Percentiles rank a stretch among this genome's conserved stretches.
Conservation (phyloP, 2,797 vertebrate species). For the Vireo griseus region DNA sequence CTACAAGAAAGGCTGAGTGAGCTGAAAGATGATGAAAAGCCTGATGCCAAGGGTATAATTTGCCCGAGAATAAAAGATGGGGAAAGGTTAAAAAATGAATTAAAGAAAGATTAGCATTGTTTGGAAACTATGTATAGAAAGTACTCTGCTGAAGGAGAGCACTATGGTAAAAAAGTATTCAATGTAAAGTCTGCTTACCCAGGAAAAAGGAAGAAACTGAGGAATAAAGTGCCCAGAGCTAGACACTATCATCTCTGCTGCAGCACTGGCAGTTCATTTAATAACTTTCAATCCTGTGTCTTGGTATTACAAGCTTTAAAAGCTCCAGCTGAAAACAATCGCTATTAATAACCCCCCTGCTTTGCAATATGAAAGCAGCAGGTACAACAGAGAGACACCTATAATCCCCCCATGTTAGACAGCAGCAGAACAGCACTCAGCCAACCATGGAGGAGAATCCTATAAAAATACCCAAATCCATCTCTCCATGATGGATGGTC, state of each 20-base stretch:
- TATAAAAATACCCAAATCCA: constrained; percentile 59
- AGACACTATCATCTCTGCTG: background rate
- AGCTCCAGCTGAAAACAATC: constrained; percentile 34
- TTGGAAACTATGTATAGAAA: background rate
- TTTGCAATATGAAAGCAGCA: constrained; percentile 44
- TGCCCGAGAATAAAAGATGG: background rate
- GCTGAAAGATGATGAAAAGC: background rate
- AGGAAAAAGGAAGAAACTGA: constrained; percentile 16
- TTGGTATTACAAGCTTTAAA: constrained; percentile 46
- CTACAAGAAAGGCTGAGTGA: background rate
- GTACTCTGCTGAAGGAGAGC: background rate
- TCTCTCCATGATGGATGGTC: constrained; percentile 59
- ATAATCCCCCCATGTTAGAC: constrained; percentile 47
- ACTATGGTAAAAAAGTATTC: background rate
- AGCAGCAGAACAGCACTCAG: constrained; percentile 56
- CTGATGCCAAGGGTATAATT: background rate
- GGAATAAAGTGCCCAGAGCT: background rate
- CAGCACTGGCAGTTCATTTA: constrained; percentile 28
- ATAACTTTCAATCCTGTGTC: constrained; percentile 22
- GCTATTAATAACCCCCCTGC: constrained; percentile 44
- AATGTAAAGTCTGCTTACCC: background rate
- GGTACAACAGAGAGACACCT: constrained; percentile 49
- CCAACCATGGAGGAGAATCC: constrained; percentile 52
- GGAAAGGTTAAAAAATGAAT: background rate
- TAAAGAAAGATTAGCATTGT: background rate